Percentiles rank a stretch among this genome's conserved stretches.
phyloP scores from a whole-genome alignment of 2,113 vertebrate species.

The Pungitius pungitius region DNA sequence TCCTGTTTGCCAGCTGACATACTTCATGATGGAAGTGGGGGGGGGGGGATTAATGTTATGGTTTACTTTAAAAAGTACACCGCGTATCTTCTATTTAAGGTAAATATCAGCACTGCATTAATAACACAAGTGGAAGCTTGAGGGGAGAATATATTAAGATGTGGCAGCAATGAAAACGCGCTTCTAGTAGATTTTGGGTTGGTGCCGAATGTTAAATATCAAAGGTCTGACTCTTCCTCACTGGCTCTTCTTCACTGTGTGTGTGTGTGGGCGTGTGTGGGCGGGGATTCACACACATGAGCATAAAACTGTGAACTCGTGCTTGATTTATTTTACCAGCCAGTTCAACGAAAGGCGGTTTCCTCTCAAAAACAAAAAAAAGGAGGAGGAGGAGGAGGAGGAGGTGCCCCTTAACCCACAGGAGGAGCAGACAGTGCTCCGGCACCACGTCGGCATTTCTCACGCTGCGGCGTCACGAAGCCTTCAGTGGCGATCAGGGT shows the following conservation, averaged over 20 bases:
- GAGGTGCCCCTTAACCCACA: slow-evolving; percentile 37
- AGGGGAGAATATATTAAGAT: background rate
- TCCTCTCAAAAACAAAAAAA: no score
- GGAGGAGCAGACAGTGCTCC: slow-evolving; percentile 16
- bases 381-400: slow-evolving; percentile 2
- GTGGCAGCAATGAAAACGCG: background rate
- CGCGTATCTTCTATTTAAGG: background rate
- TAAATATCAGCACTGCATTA: background rate
- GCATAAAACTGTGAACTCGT: slow-evolving; percentile 39
- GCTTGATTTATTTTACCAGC: slow-evolving; percentile 36
- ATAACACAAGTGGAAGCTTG: background rate
- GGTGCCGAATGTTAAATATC: slow-evolving; percentile 31
- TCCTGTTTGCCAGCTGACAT: background rate
- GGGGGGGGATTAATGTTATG: slow-evolving; percentile 2
- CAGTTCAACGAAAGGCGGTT: slow-evolving; percentile 3
- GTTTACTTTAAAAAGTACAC: background rate
- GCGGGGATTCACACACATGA: slow-evolving; percentile 48
- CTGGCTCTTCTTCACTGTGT: slow-evolving; percentile 19
- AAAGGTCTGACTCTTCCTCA: slow-evolving; percentile 42
- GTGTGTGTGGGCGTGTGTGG: slow-evolving; percentile 27
- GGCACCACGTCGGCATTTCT: slow-evolving; percentile 45
- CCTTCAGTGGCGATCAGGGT: slow-evolving; percentile 34
- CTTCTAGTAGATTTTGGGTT: background rate
- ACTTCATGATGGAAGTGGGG: background rate
- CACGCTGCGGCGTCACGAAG: slow-evolving; percentile 21